Evolutionary conservation across 2,888 invertebrate genomes (phyloP), one percentile per base, ranked within the genome.

Genomic region (Graphium colonna): DNA sequence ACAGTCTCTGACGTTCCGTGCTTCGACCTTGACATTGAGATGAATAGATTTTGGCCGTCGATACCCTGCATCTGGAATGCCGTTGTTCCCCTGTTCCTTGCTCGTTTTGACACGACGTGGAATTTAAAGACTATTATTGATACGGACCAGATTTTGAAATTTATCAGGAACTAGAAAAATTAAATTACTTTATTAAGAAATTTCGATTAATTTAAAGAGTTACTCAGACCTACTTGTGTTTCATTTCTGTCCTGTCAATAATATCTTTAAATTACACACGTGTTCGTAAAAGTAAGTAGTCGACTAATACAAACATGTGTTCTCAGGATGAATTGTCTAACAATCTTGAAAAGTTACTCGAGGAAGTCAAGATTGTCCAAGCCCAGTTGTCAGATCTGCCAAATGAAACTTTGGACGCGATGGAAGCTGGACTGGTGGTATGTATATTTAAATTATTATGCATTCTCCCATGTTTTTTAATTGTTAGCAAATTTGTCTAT

Each of bases 341-440:
- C 88, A 93, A 94, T 81, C 91, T 96, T 77, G 92, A 93, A 78
- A 91, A 91, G 71, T 91, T 95, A 67, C 92, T 93, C 67, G 90
- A 91, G 77, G 93, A 93, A 68, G 91, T 95, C 63, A 91, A 90
- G 65, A 90, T 90, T 63, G 92, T 94, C 59, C 95, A 95, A 87
- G 91, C 90, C 60, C 91, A 91, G 63, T 91, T 95, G 64, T 90
- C 91, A 53, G 91, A 92, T 71, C 90, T 95, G 63, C 95, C 95
- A 13, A 90, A 91, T 62, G 92, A 93, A 73, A 94, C 92, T 75
- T 91, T 95, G 65, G 92, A 92, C 61, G 91, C 92, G 51, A 95
- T 95, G 94, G 91, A 94, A 62, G 83, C 90, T 47, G 93, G 93
- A 63, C 89, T 95, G 40, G 91, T 91, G 93, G 95, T 95, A 87